Percentiles rank a stretch among this genome's conserved stretches.
These are phyloP conservation scores for Oreochromis spilurus DNA, from an alignment of 2,113 vertebrate species.

Conservation along the genomic window DNA sequence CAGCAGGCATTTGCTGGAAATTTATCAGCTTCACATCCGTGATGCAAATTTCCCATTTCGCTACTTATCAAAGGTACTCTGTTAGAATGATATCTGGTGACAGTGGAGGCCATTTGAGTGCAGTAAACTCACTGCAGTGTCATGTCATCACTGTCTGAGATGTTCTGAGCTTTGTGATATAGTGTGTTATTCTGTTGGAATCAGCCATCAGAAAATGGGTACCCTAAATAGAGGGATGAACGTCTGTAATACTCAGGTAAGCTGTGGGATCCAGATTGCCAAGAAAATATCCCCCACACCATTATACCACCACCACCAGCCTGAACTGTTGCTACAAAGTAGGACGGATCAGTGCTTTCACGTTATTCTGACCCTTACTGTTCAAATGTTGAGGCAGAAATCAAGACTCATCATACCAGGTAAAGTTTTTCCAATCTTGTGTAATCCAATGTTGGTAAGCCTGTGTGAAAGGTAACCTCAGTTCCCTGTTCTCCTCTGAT, in stretches of 20 bases:
- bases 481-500: neutral
- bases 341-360: neutral
- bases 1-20: neutral
- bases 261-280: neutral
- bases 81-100: neutral
- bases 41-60: neutral
- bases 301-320: neutral
- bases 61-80: neutral
- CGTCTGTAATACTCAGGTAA: neutral
- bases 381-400: neutral
- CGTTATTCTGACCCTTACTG: fast-evolving
- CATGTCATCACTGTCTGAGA: neutral
- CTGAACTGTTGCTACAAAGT: neutral
- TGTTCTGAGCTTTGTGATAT: neutral
- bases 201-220: neutral
- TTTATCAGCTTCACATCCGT: neutral
- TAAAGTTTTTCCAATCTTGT: neutral
- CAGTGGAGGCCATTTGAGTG: neutral
- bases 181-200: neutral
- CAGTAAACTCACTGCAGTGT: neutral
- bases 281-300: neutral
- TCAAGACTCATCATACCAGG: neutral
- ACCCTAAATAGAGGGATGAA: neutral
- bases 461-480: neutral
- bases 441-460: neutral